Base-by-base conservation (phyloP, 2,888 invertebrate species). In the Frankliniella fusca region DNA sequence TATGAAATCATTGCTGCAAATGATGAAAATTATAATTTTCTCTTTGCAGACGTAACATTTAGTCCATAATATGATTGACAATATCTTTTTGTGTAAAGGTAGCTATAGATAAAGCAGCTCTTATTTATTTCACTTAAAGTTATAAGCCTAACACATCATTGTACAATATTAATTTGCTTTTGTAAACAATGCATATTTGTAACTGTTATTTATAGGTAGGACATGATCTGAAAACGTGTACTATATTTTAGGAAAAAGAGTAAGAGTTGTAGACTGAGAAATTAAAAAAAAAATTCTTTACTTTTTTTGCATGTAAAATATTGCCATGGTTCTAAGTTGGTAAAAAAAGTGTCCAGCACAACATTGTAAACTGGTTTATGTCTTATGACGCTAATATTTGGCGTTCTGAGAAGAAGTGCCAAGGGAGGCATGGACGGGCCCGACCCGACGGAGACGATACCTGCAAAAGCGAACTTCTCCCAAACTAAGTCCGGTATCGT, bases 81-180 rank as follows among this genome's bases (percentile, higher is more conserved):
- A 12, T 9, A 23, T 11, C 27, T 8, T 12, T 27, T 27, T 23
- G 12, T 76, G 12, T n/a, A 1, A 9, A 9, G 8, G 27, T 23
- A 27, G 12, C 10, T 10, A 12, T 23, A 76, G 12, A 27, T 12
- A 27, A 76, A 23, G 12, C 70, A 76, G 27, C 70, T 76, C 27
- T 12, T 76, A 76, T 76, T 76, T 76, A 76, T 76, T 76, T 76
- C 70, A 76, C 70, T 11, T 76, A n/a, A 23, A 65, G 23, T 23
- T 76, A 0, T 76, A 27, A 12, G 10, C 12, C 12, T 76, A 76
- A 27, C 70, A 27, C n/a, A 12, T 23, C 23, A 27, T 8, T 76
- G 70, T 76, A 76, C 12, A 12, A 70, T 27, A 27, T 76, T 76
- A 23, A 20, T 12, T 54, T 15, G 70, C 70, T 76, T 76, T 76